Evolutionary conservation across 2,113 vertebrate species (phyloP).

Genomic region (Anoplopoma fimbria): DNA sequence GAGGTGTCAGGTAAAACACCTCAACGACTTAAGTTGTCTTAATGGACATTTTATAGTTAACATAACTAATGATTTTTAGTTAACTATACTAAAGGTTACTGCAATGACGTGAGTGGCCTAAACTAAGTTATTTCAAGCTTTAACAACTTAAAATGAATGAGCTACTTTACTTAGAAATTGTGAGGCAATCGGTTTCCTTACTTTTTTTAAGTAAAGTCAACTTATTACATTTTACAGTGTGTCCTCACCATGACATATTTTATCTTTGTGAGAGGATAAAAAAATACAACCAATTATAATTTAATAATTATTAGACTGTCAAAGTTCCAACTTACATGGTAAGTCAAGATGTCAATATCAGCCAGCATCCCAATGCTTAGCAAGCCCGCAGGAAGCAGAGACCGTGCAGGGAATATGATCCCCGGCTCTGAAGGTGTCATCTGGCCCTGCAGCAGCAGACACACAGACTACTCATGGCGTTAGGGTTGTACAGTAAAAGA

Average conservation of each 20-base stretch:
- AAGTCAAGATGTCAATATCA: not conserved
- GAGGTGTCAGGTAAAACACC: not conserved
- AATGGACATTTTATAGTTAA: too few relatives aligned
- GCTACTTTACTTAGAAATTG: too few relatives aligned
- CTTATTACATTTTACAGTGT: too few relatives aligned
- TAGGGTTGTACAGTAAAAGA: slow-evolving; percentile 76
- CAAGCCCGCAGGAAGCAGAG: slow-evolving; percentile 54
- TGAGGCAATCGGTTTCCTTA: too few relatives aligned
- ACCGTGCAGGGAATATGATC: slow-evolving; percentile 62
- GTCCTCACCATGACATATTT: not conserved
- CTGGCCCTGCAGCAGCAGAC: slow-evolving; percentile 62
- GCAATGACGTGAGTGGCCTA: too few relatives aligned
- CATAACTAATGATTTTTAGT: too few relatives aligned
- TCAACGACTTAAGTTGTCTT: too few relatives aligned
- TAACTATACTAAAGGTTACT: too few relatives aligned
- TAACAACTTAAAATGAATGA: too few relatives aligned
- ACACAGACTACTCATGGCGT: slow-evolving; percentile 68
- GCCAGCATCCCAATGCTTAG: slow-evolving; percentile 1
- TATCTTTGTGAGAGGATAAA: not conserved
- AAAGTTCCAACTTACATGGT: not conserved
- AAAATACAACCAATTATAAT: not conserved
- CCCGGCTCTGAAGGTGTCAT: slow-evolving; percentile 70
- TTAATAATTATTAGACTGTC: not conserved
- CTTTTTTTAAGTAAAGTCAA: too few relatives aligned
- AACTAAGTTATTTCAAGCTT: too few relatives aligned